Evolutionary conservation across 2,888 invertebrate genomes (phyloP).

Genomic region (Psylliodes chrysocephalus): DNA sequence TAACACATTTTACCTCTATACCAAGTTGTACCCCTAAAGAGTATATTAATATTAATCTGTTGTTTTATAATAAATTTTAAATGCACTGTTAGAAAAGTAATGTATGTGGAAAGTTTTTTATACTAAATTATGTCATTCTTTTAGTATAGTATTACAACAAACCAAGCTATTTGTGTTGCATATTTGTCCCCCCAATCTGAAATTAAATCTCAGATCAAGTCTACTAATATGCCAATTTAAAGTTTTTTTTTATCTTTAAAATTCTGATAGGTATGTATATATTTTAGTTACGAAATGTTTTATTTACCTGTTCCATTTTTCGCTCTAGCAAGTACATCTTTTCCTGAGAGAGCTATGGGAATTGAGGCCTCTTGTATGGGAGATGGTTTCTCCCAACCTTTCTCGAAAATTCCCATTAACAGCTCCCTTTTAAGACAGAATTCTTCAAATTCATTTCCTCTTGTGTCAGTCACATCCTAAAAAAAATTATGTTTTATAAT

Average conservation of each 20-base stretch:
- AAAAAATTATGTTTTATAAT: slow-evolving; percentile 11
- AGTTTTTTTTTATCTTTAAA: neutral
- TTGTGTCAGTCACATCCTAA: slow-evolving; percentile 97
- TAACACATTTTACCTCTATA: no score
- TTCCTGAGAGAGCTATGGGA: slow-evolving; percentile 96
- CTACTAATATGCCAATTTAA: slow-evolving; percentile 47
- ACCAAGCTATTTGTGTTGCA: slow-evolving; percentile 54
- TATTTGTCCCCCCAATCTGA: slow-evolving; percentile 53
- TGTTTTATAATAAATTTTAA: no score
- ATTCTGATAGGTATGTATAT: no score
- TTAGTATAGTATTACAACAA: slow-evolving; percentile 30
- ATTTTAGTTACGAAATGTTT: no score
- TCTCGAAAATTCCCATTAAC: slow-evolving; percentile 99
- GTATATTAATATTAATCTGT: no score
- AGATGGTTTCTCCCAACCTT: slow-evolving; percentile 99
- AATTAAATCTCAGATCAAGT: slow-evolving; percentile 45
- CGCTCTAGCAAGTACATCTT: slow-evolving; percentile 97
- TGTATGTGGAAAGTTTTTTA: slow-evolving; percentile 42
- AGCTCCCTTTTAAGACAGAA: slow-evolving; percentile 97
- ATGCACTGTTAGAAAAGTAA: no score
- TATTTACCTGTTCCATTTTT: slow-evolving; percentile 93
- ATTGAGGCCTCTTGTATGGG: slow-evolving; percentile 99
- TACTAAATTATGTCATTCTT: slow-evolving; percentile 26
- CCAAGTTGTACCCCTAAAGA: no score
- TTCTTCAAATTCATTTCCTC: slow-evolving; percentile 99